phyloP scores from a whole-genome alignment of 2,113 vertebrate genomes.

The Rhombomys opimus region DNA sequence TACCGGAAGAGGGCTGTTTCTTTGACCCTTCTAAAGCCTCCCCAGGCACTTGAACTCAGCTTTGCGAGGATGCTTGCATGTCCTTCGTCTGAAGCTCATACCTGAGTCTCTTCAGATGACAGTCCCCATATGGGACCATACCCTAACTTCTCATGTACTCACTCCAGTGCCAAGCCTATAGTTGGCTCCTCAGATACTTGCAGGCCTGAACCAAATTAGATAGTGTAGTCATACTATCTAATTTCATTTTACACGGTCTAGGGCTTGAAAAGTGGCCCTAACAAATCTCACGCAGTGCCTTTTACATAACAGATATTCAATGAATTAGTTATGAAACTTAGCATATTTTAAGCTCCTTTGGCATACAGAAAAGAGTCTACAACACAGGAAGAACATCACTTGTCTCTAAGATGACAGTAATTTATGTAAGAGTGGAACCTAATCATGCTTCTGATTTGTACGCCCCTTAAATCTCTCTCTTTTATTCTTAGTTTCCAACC shows the following conservation, averaged over 20 bases:
- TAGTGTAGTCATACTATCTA: background rate
- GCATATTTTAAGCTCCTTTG: background rate
- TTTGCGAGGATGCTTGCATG: background rate
- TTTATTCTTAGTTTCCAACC: constrained; percentile 12
- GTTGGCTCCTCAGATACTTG: constrained; percentile 18
- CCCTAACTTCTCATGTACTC: background rate
- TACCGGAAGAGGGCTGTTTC: background rate
- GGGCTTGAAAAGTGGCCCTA: background rate
- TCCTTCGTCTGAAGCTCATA: background rate
- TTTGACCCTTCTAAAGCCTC: background rate
- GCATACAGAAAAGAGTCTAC: constrained; percentile 27
- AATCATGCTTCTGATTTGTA: background rate
- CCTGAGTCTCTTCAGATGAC: constrained; percentile 16
- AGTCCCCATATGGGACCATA: background rate
- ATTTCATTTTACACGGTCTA: constrained; percentile 1
- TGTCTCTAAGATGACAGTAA: background rate
- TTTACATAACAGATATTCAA: background rate
- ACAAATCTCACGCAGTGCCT: background rate
- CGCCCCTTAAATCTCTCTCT: constrained; percentile 9
- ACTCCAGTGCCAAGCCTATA: background rate
- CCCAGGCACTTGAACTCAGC: background rate
- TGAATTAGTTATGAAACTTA: background rate
- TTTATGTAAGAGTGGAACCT: constrained; percentile 27
- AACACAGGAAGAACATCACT: background rate
- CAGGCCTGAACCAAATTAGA: constrained; percentile 18